phyloP scores from a whole-genome alignment of 2,797 vertebrate species.

The Phylloscopus collybita region DNA sequence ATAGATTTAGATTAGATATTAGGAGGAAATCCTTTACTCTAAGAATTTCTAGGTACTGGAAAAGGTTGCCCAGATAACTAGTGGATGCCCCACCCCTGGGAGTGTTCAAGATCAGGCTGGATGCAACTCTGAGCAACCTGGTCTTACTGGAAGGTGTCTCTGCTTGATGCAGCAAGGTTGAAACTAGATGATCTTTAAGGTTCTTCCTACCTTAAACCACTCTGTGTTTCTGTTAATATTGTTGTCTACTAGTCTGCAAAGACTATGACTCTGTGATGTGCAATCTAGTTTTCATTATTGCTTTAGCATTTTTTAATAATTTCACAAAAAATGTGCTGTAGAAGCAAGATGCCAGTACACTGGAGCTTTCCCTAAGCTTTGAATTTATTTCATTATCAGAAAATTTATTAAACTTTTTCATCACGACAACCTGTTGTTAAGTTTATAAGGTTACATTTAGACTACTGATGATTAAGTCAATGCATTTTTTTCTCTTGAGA shows the following conservation, averaged over 20 bases:
- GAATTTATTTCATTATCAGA: not conserved
- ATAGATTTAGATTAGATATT: not conserved
- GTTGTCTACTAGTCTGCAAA: not conserved
- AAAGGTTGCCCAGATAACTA: not conserved
- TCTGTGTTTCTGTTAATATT: not conserved
- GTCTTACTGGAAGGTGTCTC: too few relatives aligned
- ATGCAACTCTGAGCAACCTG: not conserved
- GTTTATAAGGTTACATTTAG: not conserved
- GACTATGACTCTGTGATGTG: not conserved
- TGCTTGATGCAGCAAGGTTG: rapidly evolving
- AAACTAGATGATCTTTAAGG: not conserved
- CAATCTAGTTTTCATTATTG: not conserved
- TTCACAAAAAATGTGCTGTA: not conserved
- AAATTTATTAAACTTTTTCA: not conserved
- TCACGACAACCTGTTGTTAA: not conserved
- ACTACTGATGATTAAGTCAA: not conserved
- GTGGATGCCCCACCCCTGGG: too few relatives aligned
- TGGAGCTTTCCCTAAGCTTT: not conserved
- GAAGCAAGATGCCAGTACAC: not conserved
- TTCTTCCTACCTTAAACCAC: not conserved
- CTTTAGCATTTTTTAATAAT: not conserved
- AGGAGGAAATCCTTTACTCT: not conserved
- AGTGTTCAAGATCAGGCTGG: not conserved
- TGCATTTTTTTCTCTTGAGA: not conserved
- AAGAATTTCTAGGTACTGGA: not conserved